These are phyloP conservation scores for Drosophila subquinaria DNA, from an alignment of 2,888 invertebrate species.

Conservation along the genomic window DNA sequence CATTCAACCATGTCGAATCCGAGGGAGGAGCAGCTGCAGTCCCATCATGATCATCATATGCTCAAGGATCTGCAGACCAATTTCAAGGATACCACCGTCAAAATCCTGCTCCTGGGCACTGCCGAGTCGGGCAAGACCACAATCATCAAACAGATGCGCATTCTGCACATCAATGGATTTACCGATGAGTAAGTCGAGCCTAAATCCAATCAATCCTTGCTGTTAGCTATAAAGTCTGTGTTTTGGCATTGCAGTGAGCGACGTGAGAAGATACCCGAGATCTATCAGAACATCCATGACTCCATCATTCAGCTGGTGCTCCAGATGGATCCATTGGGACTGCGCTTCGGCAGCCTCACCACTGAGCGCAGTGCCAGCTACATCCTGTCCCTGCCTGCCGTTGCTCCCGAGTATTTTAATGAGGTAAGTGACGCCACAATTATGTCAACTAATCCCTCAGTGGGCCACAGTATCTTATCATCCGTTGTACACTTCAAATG, in stretches of 20 bases:
- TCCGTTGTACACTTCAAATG: slow-evolving; percentile 51
- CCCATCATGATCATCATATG: slow-evolving; percentile 84
- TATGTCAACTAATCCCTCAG: slow-evolving; percentile 29
- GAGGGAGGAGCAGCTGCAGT: slow-evolving; percentile 84
- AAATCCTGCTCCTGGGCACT: slow-evolving; percentile 89
- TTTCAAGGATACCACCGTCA: slow-evolving; percentile 86
- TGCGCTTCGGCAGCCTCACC: slow-evolving; percentile 86
- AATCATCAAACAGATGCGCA: slow-evolving; percentile 94
- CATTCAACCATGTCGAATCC: slow-evolving; percentile 65
- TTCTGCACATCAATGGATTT: slow-evolving; percentile 92
- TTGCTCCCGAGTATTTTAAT: slow-evolving; percentile 87
- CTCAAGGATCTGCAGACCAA: slow-evolving; percentile 86
- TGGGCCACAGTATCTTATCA: slow-evolving; percentile 68
- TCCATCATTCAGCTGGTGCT: slow-evolving; percentile 89
- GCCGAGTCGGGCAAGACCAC: slow-evolving; percentile 95
- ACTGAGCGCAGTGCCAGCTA: slow-evolving; percentile 84
- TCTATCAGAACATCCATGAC: slow-evolving; percentile 91
- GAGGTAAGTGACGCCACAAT: slow-evolving; percentile 86
- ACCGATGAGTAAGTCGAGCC: slow-evolving; percentile 88
- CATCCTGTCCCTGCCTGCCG: slow-evolving; percentile 87
- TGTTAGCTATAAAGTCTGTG: background rate
- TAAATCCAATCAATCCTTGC: background rate
- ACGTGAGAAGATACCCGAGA: slow-evolving; percentile 88
- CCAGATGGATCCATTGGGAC: slow-evolving; percentile 87
- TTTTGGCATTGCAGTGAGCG: slow-evolving; percentile 87